Evolutionary conservation across 2,888 invertebrate genomes (phyloP), one percentile per base, ranked within the genome.

Genomic region (Stenoptilia bipunctidactyla): DNA sequence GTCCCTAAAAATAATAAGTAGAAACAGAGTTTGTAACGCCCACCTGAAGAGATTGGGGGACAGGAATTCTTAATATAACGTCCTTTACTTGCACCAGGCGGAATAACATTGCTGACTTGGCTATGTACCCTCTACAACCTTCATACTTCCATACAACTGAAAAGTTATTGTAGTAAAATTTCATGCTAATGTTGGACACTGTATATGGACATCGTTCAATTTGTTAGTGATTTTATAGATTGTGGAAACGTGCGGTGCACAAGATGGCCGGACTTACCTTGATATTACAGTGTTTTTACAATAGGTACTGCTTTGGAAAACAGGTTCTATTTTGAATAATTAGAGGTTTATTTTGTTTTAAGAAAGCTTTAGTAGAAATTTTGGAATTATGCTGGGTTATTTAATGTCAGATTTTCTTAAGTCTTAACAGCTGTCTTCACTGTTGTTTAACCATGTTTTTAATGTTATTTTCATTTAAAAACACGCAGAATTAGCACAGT

Each of bases 61-160:
- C 67, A 70, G 76, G 79, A 82, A 82, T 82, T 73, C 80, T 77
- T 80, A 82, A 82, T 82, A 82, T 80, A 79, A 67, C 72, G 70
- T 72, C 75, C 71, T 76, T 79, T 76, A 73, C 74, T 70, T 71
- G 71, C 74, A 79, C 65, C 69, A 66, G 70, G 64, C 65, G 58
- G 69, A 76, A 82, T 80, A 82, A 80, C 74, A 80, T 65, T 63
- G 67, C 72, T 59, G 64, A 64, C 62, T 66, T 62, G 50, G 56
- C 66, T 65, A n/a, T 10, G 30, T 30, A 30, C 30, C 9, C 30
- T 30, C 30, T 10, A 4, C 30, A 30, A n/a, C 9, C 30, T n/a
- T 30, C 12, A 12, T n/a, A 30, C 30, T 8, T 4, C 4, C 30
- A n/a, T 10, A n/a, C 30, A 9, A 30, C 4, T 30, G 30, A 8